Evolutionary conservation across 2,113 vertebrate genomes (phyloP).

Genomic region (Urocynchramus pylzowi): DNA sequence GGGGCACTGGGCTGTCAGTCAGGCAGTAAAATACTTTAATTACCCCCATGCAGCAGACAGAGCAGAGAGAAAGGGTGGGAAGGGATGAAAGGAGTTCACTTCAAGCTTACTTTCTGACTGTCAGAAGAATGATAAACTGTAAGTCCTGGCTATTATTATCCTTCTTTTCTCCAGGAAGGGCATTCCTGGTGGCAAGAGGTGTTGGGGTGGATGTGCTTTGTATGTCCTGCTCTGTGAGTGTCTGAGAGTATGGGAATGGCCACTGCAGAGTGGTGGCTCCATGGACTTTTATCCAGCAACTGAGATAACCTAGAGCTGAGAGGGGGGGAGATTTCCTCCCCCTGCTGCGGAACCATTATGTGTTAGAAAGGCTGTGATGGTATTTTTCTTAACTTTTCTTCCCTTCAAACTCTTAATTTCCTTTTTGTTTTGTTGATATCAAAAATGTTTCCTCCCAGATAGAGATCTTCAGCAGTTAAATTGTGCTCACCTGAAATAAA

Average conservation of each 20-base stretch:
- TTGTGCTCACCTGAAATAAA: neutral
- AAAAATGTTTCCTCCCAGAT: neutral
- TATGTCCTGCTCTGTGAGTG: neutral
- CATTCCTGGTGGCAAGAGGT: neutral
- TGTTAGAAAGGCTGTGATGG: neutral
- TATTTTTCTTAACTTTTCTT: neutral
- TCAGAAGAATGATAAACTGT: neutral
- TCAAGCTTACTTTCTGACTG: neutral
- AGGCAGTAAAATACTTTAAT: slow-evolving; percentile 21
- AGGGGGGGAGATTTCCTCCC: neutral
- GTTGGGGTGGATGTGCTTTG: neutral
- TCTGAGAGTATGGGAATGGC: neutral
- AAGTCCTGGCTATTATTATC: neutral
- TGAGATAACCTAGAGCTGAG: neutral
- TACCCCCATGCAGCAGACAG: neutral
- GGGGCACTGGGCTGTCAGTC: neutral
- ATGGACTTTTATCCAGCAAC: neutral
- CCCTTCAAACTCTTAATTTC: neutral
- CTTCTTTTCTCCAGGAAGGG: neutral
- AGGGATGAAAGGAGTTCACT: neutral
- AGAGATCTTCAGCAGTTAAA: neutral
- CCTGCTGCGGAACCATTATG: neutral
- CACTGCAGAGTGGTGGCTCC: neutral
- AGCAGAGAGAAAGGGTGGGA: neutral
- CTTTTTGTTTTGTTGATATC: neutral